A percentile compares a stretch with the other conserved stretches of the same genome.
These are phyloP conservation scores for Drosophila atroscutellata DNA, from an alignment of 2,888 invertebrate genomes.

Conservation along the genomic window DNA sequence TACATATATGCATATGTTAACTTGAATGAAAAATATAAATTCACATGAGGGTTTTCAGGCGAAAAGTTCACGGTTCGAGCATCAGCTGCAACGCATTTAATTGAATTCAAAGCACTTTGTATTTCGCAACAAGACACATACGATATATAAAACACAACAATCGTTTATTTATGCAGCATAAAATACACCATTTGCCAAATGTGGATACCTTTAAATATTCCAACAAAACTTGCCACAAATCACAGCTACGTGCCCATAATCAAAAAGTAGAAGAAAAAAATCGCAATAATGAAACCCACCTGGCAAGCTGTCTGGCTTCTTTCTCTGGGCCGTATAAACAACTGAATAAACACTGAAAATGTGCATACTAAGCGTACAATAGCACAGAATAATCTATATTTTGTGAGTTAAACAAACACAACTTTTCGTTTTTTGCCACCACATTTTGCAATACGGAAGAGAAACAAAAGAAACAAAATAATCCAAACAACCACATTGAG, in stretches of 20 bases:
- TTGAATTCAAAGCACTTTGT: not conserved
- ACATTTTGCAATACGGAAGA: not conserved
- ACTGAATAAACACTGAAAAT: slow-evolving; percentile 53
- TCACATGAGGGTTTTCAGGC: not conserved
- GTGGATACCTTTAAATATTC: slow-evolving; percentile 7
- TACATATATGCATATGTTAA: not conserved
- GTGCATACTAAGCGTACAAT: slow-evolving; percentile 60
- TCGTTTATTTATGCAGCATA: slow-evolving; percentile 38
- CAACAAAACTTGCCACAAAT: slow-evolving; percentile 18
- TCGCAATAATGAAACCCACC: slow-evolving; percentile 33
- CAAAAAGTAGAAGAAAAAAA: not conserved
- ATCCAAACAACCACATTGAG: not conserved
- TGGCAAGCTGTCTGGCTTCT: slow-evolving; percentile 41
- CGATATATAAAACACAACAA: slow-evolving; percentile 6
- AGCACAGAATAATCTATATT: slow-evolving; percentile 53
- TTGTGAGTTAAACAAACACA: slow-evolving; percentile 57
- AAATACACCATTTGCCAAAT: slow-evolving; percentile 31
- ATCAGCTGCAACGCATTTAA: not conserved
- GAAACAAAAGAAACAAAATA: not conserved
- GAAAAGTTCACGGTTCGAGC: not conserved
- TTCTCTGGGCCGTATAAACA: slow-evolving; percentile 42
- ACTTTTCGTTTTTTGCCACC: slow-evolving; percentile 12
- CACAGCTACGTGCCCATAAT: slow-evolving; percentile 18
- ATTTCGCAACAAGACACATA: not conserved
- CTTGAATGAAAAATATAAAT: not conserved